Base-by-base conservation (phyloP, 2,888 invertebrate species). In the Oscheius sp. region DNA sequence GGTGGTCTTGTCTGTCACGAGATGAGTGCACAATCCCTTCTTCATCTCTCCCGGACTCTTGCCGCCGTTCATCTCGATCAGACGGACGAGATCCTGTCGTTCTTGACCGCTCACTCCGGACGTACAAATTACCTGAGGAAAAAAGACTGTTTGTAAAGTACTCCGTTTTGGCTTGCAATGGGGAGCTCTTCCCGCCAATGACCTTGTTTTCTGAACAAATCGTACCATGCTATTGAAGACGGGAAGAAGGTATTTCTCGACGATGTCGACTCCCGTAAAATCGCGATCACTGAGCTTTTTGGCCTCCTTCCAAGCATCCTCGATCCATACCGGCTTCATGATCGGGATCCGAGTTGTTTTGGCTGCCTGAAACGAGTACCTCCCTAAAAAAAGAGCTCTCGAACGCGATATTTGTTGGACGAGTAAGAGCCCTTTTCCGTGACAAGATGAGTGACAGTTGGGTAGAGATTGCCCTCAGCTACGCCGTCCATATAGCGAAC, bases 51-150 rank as follows among this genome's bases (percentile, higher is more conserved):
- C 81, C 29, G 76, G 74, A 57, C 82, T 74, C 10, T 51, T 70
- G 32, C 81, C 86, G 21, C 84, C 85, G 59, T 86, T 66, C 32
- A 74, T 59, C 51, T 83, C 82, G 10, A 86, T 70, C 53, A 84
- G 53, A n/a, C 79, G 77, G 0, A 75, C 72, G 9, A 81, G 62
- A 47, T 81, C 79, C 4, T 51, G 33, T 3, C 85, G 78, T 50
- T 84, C 83, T 7, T 75, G 66, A 3, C 73, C 76, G 2, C 63
- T 62, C 21, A 84, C 65, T 1, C 83, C 83, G 2, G 86, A 81
- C 11, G 84, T 68, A 0, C 84, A 77, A 50, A 86, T 79, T 11
- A 77, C 78, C 82, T 83, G 70, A 21, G 21, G 21, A 0, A 21
- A 21, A 21, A 21, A 21, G 21, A 21, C 21, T 21, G 21, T 21